Evolutionary conservation across 2,888 invertebrate species (phyloP).

Genomic region (Teleiodes luculella): DNA sequence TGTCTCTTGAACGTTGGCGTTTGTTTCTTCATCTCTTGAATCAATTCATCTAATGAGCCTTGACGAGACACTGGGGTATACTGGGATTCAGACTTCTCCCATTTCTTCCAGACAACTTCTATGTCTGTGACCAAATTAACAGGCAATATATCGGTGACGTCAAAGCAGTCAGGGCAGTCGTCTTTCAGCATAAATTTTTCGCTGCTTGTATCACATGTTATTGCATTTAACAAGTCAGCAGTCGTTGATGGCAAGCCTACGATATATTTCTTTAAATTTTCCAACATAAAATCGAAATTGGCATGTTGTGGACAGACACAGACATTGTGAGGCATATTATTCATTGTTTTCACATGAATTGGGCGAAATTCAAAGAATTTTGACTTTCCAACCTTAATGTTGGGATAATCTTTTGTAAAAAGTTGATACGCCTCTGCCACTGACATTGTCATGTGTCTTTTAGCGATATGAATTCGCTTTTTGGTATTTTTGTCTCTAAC

Average conservation of each 20-base stretch:
- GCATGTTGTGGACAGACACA: slow-evolving; percentile 12
- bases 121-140: not conserved
- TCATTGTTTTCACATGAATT: slow-evolving; percentile 7
- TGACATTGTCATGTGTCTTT: slow-evolving; percentile 17
- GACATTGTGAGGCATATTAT: not conserved
- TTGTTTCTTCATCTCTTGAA: not conserved
- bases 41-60: not conserved
- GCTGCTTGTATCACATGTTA: slow-evolving; percentile 6
- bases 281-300: slow-evolving; percentile 6
- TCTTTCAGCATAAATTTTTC: slow-evolving; percentile 7
- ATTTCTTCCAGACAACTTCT: not conserved
- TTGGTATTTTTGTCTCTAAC: slow-evolving; percentile 5
- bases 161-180: not conserved
- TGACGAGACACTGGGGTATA: not conserved
- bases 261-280: slow-evolving; percentile 1
- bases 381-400: slow-evolving; percentile 8
- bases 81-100: not conserved
- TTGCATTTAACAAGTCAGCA: slow-evolving; percentile 4
- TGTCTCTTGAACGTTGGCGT: not conserved
- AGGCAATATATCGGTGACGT: not conserved
- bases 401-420: slow-evolving; percentile 11
- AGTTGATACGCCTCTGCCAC: slow-evolving; percentile 13
- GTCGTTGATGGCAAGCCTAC: not conserved
- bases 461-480: slow-evolving; percentile 13
- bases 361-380: slow-evolving; percentile 15